Percentiles rank a stretch among this genome's conserved stretches.
phyloP scores from a whole-genome alignment of 2,888 invertebrate genomes.

The Drosophila suboccidentalis region DNA sequence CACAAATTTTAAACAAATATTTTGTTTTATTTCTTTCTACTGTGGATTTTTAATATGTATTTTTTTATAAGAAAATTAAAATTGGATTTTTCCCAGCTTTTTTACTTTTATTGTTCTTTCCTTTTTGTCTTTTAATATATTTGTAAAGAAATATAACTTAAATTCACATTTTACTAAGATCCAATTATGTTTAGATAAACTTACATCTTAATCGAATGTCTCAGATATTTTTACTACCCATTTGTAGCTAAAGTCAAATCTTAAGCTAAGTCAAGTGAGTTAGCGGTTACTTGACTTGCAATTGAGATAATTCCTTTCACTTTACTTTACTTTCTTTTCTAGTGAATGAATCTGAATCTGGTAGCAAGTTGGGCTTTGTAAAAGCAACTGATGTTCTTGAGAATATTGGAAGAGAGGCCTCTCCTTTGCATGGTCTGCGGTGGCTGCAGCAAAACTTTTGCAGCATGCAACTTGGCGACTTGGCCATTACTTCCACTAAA shows the following conservation, averaged over 20 bases:
- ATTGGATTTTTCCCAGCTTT: no score
- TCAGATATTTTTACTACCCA: neutral
- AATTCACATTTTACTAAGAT: no score
- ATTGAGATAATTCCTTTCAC: conserved; percentile 41
- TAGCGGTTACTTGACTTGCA: conserved; percentile 21
- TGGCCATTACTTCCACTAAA: conserved; percentile 76
- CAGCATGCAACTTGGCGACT: conserved; percentile 71
- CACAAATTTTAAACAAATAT: no score
- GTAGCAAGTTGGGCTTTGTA: conserved; percentile 33
- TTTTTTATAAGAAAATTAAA: no score
- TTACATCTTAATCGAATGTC: neutral
- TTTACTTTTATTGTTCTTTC: no score
- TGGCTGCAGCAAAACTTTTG: conserved; percentile 59
- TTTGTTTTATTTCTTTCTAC: no score
- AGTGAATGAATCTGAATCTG: conserved; percentile 57
- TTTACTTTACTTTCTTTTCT: conserved; percentile 22
- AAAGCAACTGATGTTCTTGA: conserved; percentile 35
- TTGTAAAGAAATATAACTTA: neutral
- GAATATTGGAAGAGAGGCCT: conserved; percentile 31
- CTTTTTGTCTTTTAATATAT: neutral
- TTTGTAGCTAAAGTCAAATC: neutral
- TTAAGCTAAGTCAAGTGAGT: neutral
- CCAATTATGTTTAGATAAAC: neutral
- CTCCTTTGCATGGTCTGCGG: conserved; percentile 21
- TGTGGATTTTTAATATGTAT: no score